Percentiles rank a stretch among this genome's conserved stretches.
Conservation (phyloP, 1,140 invertebrate species). For the Drosophila miranda region DNA sequence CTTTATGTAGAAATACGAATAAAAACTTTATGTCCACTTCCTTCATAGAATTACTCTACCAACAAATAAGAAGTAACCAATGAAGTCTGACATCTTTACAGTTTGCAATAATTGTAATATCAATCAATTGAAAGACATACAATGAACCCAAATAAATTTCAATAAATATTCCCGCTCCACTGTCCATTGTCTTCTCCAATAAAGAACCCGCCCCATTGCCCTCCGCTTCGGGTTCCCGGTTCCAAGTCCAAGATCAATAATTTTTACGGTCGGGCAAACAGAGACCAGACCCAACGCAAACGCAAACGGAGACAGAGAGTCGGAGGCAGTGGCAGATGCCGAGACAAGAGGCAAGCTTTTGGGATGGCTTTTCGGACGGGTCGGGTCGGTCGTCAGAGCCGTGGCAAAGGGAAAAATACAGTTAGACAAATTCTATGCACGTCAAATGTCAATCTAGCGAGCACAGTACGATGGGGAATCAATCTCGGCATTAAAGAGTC, state of each 20-base stretch:
- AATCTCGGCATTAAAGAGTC: slow-evolving; percentile 71
- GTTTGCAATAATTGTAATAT: slow-evolving; percentile 18
- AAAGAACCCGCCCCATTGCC: slow-evolving; percentile 19
- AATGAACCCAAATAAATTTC: slow-evolving; percentile 17
- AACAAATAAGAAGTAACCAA: no score
- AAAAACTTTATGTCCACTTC: no score
- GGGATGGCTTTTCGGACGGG: no score
- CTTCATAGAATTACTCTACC: no score
- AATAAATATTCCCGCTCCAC: slow-evolving; percentile 6
- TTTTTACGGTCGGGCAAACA: slow-evolving; percentile 9
- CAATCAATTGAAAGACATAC: slow-evolving; percentile 22
- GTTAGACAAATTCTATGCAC: slow-evolving; percentile 79
- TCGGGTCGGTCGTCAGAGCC: no score
- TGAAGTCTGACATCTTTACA: background rate
- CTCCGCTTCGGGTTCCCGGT: slow-evolving; percentile 11
- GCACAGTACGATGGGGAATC: slow-evolving; percentile 54
- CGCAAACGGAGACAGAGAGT: background rate
- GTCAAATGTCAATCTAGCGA: slow-evolving; percentile 73
- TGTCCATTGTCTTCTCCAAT: slow-evolving; percentile 1
- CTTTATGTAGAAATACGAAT: no score
- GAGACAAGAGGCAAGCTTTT: slow-evolving; percentile 37
- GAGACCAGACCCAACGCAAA: background rate
- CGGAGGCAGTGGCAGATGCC: slow-evolving; percentile 11
- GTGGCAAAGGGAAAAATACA: slow-evolving; percentile 63
- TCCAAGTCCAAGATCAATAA: slow-evolving; percentile 39